Conservation (phyloP, 2,888 invertebrate species). For the Hydroisotoma schaefferi region DNA sequence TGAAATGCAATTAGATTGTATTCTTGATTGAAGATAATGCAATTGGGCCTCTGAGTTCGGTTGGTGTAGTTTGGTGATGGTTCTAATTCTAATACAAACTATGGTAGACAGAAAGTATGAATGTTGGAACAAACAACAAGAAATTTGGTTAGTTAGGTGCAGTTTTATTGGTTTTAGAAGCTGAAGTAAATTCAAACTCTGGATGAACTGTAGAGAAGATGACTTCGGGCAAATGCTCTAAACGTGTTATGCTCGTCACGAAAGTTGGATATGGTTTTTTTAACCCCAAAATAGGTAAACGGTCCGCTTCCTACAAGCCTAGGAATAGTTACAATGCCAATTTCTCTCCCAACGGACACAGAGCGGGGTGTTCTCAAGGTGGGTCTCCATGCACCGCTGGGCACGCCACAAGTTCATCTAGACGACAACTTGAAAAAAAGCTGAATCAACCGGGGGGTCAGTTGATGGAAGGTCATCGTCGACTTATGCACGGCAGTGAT, state of each 20-base stretch:
- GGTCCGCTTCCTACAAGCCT: conserved; percentile 46
- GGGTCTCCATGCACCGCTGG: conserved; percentile 16
- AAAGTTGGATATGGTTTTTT: not conserved
- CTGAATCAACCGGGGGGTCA: conserved; percentile 29
- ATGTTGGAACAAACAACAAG: no score
- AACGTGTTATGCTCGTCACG: not conserved
- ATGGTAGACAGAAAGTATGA: no score
- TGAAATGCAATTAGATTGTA: no score
- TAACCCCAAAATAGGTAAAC: conserved; percentile 31
- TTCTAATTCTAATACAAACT: no score
- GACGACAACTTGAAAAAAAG: conserved; percentile 17
- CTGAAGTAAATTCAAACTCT: no score
- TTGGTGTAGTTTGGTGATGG: no score
- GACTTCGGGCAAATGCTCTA: not conserved
- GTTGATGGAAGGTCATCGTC: conserved; percentile 23
- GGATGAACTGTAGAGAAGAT: no score
- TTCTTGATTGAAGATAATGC: no score
- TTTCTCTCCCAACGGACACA: conserved; percentile 35
- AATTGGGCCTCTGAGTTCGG: no score
- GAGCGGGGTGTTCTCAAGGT: conserved; percentile 34
- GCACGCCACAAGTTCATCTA: conserved; percentile 24
- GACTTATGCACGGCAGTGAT: conserved; percentile 30
- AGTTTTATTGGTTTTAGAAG: no score
- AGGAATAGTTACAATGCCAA: conserved; percentile 41
- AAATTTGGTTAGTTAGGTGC: no score